Evolutionary conservation across 2,888 invertebrate species (phyloP), one percentile per base, ranked within the genome.

Genomic region (Agrilus cyanescens): DNA sequence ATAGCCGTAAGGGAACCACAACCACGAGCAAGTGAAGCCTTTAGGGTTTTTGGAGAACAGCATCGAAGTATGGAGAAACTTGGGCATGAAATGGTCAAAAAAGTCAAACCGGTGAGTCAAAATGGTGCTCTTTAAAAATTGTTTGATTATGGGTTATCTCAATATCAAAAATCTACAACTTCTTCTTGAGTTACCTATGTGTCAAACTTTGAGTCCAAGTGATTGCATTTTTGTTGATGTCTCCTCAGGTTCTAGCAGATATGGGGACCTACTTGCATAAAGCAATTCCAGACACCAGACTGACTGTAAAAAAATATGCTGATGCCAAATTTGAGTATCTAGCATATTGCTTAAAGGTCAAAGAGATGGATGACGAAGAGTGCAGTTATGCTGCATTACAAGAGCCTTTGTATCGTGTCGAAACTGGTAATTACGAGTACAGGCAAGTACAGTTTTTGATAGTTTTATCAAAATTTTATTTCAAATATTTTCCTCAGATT

Each of bases 281-380:
- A 68, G 98, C 97, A 0, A 95, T 99, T 56, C 98, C 98, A 0
- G 98, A 99, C 62, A 98, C 97, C 0, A 85, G 93, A 57, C 69
- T 98, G 29, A 98, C 98, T 0, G 93, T 99, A 32, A 86, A 90
- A 54, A 96, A 96, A 60, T 99, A 99, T 65, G 90, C 97, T 0
- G 97, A 99, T 67, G 89, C 91, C 0, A 99, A 99, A 67, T 99
- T 98, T 65, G 97, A 99, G 59, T 99, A 99, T 64, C 71, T 99
- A 42, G 97, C 97, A 0, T 99, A 98, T 63, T 99, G 98, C 60
- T 71, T 99, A 43, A 99, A 98, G 70, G 94, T 98, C 0, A 99
- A 99, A 63, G 98, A 99, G 67, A 88, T 99, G 89, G 98, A 99
- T 55, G 98, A 99, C 60, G 98, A 99, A 61, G 96, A 97, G 58